phyloP scores from a whole-genome alignment of 92 coral and sea anemone genomes.

The Plumapathes pennacea region DNA sequence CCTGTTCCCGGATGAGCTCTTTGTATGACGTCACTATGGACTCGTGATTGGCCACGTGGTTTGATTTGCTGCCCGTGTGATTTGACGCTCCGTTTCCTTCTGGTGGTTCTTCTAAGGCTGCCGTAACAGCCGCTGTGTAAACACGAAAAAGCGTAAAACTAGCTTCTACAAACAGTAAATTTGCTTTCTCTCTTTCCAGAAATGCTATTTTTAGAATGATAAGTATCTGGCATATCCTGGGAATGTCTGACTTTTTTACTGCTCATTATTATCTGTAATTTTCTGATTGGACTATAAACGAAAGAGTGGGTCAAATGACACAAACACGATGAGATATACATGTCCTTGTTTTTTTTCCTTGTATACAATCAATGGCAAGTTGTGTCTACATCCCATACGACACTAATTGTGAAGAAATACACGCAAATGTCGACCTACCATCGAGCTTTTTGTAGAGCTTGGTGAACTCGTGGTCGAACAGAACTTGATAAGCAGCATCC shows the following conservation, averaged over 20 bases:
- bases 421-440: slow-evolving; percentile 52
- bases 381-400: background rate
- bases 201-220: too few relatives aligned
- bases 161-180: too few relatives aligned
- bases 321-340: too few relatives aligned
- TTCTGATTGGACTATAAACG: too few relatives aligned
- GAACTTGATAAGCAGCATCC: slow-evolving; percentile 63
- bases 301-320: too few relatives aligned
- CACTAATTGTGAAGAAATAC: background rate
- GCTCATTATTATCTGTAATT: too few relatives aligned
- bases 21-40: slow-evolving; percentile 93
- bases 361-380: too few relatives aligned
- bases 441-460: slow-evolving; percentile 92
- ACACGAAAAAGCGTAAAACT: background rate
- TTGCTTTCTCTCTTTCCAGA: too few relatives aligned
- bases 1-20: slow-evolving; percentile 95
- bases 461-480: slow-evolving; percentile 97
- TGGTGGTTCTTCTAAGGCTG: slow-evolving; percentile 88
- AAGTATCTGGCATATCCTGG: too few relatives aligned
- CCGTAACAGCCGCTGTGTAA: slow-evolving; percentile 82
- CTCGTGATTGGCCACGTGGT: slow-evolving; percentile 84
- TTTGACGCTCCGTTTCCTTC: slow-evolving; percentile 52
- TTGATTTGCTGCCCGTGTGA: slow-evolving; percentile 56
- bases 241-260: too few relatives aligned
- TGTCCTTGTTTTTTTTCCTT: too few relatives aligned